A percentile compares a stretch with the other conserved stretches of the same genome.
Evolutionary conservation across 1,140 invertebrate species (phyloP).

Genomic region (Acyrthosiphon pisum): DNA sequence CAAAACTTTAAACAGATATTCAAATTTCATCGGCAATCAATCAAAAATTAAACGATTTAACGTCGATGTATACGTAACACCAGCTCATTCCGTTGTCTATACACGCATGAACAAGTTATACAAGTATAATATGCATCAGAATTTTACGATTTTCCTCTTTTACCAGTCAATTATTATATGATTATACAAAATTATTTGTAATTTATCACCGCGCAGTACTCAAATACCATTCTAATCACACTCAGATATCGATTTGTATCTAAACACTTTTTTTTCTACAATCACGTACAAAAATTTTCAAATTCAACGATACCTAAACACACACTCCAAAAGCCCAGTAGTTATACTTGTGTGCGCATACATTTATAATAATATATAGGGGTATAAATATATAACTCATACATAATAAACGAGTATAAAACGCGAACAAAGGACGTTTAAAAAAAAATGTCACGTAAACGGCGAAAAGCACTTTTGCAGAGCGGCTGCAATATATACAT

Average conservation of each 20-base stretch:
- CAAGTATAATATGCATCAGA: neutral
- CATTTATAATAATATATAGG: neutral
- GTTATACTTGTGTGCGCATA: neutral
- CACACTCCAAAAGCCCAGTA: neutral
- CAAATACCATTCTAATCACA: neutral
- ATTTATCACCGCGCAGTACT: neutral
- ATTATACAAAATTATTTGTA: neutral
- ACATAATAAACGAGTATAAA: constrained; percentile 3
- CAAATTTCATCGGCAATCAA: neutral
- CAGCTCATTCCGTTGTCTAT: neutral
- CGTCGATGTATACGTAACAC: neutral
- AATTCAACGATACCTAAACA: neutral
- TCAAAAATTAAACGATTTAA: neutral
- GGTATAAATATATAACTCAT: neutral
- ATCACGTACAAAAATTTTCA: neutral
- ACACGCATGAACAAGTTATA: neutral
- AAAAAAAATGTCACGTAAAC: constrained; percentile 37
- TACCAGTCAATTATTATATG: neutral
- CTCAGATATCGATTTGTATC: neutral
- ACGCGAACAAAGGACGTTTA: neutral
- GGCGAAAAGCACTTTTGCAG: constrained; percentile 21
- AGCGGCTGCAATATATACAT: neutral
- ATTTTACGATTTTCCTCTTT: neutral
- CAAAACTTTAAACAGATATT: neutral
- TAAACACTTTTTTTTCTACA: neutral